phyloP scores from a whole-genome alignment of 2,888 invertebrate genomes.

The Phytoseiulus persimilis region DNA sequence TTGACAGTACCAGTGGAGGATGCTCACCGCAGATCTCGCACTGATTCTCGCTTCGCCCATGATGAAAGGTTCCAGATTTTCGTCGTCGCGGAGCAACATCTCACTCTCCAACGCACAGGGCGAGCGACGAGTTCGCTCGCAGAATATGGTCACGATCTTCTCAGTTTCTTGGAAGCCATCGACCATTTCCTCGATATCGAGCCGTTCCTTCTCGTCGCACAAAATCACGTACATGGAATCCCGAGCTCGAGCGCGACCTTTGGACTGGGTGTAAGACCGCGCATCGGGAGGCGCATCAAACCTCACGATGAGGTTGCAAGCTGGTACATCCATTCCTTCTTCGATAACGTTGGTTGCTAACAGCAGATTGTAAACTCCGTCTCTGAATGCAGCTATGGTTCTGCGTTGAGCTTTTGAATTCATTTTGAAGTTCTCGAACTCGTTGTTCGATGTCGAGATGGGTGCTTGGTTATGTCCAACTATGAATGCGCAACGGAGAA shows the following conservation, averaged over 20 bases:
- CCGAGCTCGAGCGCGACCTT: slow-evolving; percentile 70
- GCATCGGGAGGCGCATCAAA: slow-evolving; percentile 63
- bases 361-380: slow-evolving; percentile 79
- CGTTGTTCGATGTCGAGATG: slow-evolving; percentile 7
- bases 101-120: neutral
- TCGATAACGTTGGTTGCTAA: slow-evolving; percentile 79
- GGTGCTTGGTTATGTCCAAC: slow-evolving; percentile 28
- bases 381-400: slow-evolving; percentile 62
- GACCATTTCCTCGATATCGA: slow-evolving; percentile 59
- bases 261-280: slow-evolving; percentile 76
- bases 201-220: slow-evolving; percentile 56
- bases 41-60: slow-evolving; percentile 7
- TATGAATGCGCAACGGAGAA: slow-evolving; percentile 5
- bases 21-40: neutral
- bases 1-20: slow-evolving; percentile 15
- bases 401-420: slow-evolving; percentile 21
- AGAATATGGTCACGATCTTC: slow-evolving; percentile 54
- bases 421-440: slow-evolving; percentile 17
- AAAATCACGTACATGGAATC: slow-evolving; percentile 69
- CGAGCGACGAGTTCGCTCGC: neutral
- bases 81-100: neutral
- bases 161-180: slow-evolving; percentile 70
- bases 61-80: neutral
- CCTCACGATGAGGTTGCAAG: slow-evolving; percentile 81
- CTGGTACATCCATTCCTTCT: slow-evolving; percentile 85